Base-by-base conservation (phyloP, 2,113 vertebrate genomes). In the Mus pahari region DNA sequence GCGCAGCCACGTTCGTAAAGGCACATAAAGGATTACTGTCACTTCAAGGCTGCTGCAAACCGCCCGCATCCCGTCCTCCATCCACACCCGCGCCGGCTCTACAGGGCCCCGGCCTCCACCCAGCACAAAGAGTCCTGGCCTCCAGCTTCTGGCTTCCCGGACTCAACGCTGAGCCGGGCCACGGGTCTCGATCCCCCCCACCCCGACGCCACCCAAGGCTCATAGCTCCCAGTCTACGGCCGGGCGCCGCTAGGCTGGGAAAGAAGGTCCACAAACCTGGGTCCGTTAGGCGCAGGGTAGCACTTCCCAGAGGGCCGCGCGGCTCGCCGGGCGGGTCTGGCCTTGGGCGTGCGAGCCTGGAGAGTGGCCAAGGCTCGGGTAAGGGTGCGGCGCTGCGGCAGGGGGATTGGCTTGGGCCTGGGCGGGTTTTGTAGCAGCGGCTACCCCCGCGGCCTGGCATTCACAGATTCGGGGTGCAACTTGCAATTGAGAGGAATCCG, bases 291-390 rank as follows among this genome's bases (percentile, higher is more conserved):
- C 12, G 70, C 70, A 0, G 26, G 70, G 88, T 70, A 50, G 70
- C 91, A 36, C 66, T 96, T 97, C 97, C 97, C 97, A 96, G 89
- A 92, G 26, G 36, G 19, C 96, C 91, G 89, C 26, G 94, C 92
- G 96, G 48, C 86, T 45, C 14, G 1, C 73, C 9, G 12, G 39
- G 70, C 12, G 7, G 64, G 66, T 7, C 79, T 0, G 42, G 75
- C 36, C 84, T 89, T 48, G 33, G 36, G 0, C 20, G 10, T 22
- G 39, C 48, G 8, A 48, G n/a, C 1, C 5, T 6, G 3, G 26
- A 62, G 58, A 62, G 50, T 26, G 8, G 13, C 55, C 5, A 20
- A 26, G 8, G 14, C 60, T 19, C 42, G 4, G 0, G 89, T 17
- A 1, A 22, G 45, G 45, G 20, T 39, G 39, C 68, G 7, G 45